These are phyloP conservation scores for Subacronicta megacephala DNA, from an alignment of 2,888 invertebrate genomes.

Conservation along the genomic window DNA sequence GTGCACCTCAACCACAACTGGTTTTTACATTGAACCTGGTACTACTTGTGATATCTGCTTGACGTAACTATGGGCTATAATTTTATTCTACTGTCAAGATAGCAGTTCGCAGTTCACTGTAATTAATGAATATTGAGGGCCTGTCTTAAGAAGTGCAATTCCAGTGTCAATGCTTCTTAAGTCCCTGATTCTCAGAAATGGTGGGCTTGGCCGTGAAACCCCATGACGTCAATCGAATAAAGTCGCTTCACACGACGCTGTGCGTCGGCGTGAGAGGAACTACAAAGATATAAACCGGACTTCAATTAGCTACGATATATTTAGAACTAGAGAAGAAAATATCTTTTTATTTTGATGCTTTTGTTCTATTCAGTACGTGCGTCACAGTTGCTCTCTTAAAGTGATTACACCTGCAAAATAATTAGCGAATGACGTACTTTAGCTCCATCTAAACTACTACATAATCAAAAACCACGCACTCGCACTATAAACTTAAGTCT, in stretches of 20 bases:
- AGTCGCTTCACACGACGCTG: conserved; percentile 22
- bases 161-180: conserved; percentile 14
- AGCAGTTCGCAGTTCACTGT: conserved; percentile 16
- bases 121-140: conserved; percentile 17
- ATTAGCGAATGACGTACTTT: conserved; percentile 8
- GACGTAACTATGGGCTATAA: too few species aligned
- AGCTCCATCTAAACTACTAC: too few species aligned
- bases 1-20: too few species aligned
- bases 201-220: conserved; percentile 44
- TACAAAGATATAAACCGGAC: conserved; percentile 2
- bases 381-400: conserved; percentile 3
- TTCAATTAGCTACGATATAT: conserved; percentile 16
- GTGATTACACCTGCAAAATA: conserved; percentile 4
- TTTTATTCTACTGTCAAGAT: conserved; percentile 4
- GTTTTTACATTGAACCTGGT: too few species aligned
- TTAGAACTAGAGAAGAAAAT: conserved; percentile 9
- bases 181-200: conserved; percentile 40
- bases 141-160: conserved; percentile 8
- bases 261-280: conserved; percentile 8
- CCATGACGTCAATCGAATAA: conserved; percentile 66
- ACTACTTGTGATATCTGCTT: too few species aligned
- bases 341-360: conserved; percentile 1
- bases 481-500: too few species aligned
- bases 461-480: too few species aligned
- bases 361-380: not conserved